A percentile compares a stretch with the other conserved stretches of the same genome.
Conservation (phyloP, 2,888 invertebrate genomes). For the Coleophora flavipennella region DNA sequence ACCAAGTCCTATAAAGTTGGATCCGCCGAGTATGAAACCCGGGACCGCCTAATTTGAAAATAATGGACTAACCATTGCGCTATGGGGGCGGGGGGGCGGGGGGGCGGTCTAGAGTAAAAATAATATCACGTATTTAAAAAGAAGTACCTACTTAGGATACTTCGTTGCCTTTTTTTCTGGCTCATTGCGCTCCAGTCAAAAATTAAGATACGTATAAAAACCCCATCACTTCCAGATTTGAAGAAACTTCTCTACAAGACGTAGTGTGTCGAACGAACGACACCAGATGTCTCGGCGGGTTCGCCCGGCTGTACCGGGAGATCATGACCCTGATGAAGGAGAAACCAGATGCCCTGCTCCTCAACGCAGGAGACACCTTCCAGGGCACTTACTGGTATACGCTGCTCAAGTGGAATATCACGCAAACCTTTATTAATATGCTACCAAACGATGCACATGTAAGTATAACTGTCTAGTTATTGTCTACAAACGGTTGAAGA, state of each 20-base stretch:
- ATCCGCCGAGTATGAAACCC: not conserved
- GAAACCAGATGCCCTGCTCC: conserved; percentile 74
- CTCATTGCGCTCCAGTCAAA: not conserved
- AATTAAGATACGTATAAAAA: not conserved
- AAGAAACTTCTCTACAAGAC: conserved; percentile 69
- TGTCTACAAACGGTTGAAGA: not conserved
- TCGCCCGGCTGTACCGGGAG: conserved; percentile 75
- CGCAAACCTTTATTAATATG: conserved; percentile 81
- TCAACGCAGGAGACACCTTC: conserved; percentile 88
- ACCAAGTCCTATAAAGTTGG: no score
- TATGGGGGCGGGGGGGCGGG: not conserved
- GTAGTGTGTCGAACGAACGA: conserved; percentile 67
- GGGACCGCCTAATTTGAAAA: not conserved
- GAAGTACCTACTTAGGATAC: not conserved
- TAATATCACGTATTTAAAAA: not conserved
- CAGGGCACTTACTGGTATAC: conserved; percentile 90
- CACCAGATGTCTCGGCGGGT: conserved; percentile 77
- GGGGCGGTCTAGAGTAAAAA: not conserved
- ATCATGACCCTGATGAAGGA: conserved; percentile 54
- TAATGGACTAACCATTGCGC: no score
- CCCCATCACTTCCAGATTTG: conserved; percentile 62
- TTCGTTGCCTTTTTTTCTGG: not conserved
- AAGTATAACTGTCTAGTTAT: conserved; percentile 24
- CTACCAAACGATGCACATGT: conserved; percentile 85
- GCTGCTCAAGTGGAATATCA: conserved; percentile 79